Percentiles rank a stretch among this genome's conserved stretches.
These are phyloP conservation scores for Conops quadrifasciatus DNA, from an alignment of 2,888 invertebrate genomes.

Conservation along the genomic window DNA sequence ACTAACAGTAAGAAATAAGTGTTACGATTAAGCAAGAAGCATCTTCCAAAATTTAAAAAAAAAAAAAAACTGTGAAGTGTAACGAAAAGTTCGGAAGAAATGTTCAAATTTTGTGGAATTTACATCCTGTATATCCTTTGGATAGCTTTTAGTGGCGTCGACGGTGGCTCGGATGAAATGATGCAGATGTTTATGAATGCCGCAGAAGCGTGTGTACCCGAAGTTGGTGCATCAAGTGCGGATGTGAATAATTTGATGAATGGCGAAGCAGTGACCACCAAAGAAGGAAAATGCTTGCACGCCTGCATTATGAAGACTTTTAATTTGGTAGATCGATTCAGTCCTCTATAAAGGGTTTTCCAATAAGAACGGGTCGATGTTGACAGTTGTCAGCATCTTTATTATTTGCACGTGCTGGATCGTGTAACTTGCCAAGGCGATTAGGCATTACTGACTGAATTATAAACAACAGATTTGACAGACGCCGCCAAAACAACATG, in stretches of 20 bases:
- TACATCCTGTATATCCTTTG: slow-evolving; percentile 11
- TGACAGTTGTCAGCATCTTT: too few relatives aligned
- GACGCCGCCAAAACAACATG: too few relatives aligned
- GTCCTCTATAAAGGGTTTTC: too few relatives aligned
- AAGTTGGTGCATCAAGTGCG: slow-evolving; percentile 54
- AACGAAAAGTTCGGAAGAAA: neutral
- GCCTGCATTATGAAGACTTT: slow-evolving; percentile 54
- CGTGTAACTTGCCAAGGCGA: too few relatives aligned
- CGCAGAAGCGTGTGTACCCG: slow-evolving; percentile 51
- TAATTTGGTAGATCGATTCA: slow-evolving; percentile 42
- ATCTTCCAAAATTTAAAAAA: neutral
- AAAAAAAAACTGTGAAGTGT: neutral
- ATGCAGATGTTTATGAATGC: slow-evolving; percentile 45
- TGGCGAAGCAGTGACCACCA: slow-evolving; percentile 46
- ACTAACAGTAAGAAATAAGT: neutral
- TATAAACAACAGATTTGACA: neutral
- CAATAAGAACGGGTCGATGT: neutral
- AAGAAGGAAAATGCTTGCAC: slow-evolving; percentile 55
- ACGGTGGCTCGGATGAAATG: slow-evolving; percentile 48
- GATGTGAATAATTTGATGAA: slow-evolving; percentile 48
- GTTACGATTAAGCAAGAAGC: neutral
- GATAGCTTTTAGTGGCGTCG: neutral
- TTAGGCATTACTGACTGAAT: too few relatives aligned
- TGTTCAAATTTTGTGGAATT: slow-evolving; percentile 5
- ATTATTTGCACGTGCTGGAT: too few relatives aligned